phyloP scores from a whole-genome alignment of 2,113 vertebrate genomes.

The Castor canadensis region DNA sequence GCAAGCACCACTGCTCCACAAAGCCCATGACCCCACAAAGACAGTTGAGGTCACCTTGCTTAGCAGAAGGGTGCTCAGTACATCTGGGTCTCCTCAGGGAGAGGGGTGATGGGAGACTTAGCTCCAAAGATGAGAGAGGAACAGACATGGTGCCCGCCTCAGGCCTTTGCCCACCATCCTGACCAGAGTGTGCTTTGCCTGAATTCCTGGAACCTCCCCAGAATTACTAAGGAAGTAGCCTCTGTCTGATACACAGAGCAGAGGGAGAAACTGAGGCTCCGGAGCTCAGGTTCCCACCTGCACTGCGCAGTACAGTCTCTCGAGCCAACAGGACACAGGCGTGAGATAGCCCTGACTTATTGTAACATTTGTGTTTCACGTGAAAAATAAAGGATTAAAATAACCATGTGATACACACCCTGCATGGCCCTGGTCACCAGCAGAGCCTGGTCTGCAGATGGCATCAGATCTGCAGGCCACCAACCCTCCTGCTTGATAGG shows the following conservation, averaged over 20 bases:
- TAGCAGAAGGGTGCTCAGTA: accelerated
- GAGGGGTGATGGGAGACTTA: accelerated
- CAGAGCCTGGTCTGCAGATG: not conserved
- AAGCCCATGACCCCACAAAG: accelerated
- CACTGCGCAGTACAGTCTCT: accelerated
- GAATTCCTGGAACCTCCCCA: not conserved
- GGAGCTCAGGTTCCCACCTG: not conserved
- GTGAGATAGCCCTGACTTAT: accelerated
- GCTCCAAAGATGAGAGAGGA: accelerated
- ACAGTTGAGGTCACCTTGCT: accelerated
- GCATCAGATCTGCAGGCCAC: not conserved
- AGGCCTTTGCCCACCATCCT: not conserved
- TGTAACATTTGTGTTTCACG: not conserved
- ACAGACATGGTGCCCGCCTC: accelerated
- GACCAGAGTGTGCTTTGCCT: accelerated
- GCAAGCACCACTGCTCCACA: accelerated
- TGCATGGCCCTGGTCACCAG: too few species aligned
- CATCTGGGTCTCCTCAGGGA: accelerated
- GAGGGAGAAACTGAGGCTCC: not conserved
- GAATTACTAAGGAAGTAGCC: accelerated
- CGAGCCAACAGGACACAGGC: accelerated
- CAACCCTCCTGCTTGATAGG: too few species aligned
- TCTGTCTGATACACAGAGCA: accelerated
- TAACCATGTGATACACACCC: not conserved
- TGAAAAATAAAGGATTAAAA: not conserved